Percentiles rank a stretch among this genome's conserved stretches.
phyloP scores from a whole-genome alignment of 1,140 invertebrate species.

The Ectropis grisescens region DNA sequence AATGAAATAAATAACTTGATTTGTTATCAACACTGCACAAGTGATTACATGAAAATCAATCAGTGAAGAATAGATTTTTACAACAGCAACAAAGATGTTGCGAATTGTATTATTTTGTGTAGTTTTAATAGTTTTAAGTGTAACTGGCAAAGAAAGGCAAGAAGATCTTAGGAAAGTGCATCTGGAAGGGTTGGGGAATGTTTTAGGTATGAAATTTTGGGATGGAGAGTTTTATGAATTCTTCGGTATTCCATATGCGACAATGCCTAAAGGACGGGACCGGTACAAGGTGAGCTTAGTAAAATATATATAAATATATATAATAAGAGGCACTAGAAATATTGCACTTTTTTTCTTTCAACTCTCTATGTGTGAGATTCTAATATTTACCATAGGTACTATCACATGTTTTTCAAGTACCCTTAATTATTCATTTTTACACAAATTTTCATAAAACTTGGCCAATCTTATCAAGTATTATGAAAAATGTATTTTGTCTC shows the following conservation, averaged over 20 bases:
- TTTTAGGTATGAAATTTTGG: slow-evolving; percentile 46
- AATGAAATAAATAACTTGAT: too few relatives aligned
- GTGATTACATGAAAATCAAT: slow-evolving; percentile 5
- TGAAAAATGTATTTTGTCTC: too few relatives aligned
- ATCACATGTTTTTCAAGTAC: too few relatives aligned
- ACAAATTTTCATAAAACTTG: too few relatives aligned
- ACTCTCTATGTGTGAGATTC: too few relatives aligned
- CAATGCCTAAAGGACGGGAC: slow-evolving; percentile 35
- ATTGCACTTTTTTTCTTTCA: too few relatives aligned
- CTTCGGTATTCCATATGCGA: slow-evolving; percentile 48
- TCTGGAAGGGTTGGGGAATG: slow-evolving; percentile 25
- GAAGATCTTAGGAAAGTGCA: slow-evolving; percentile 19
- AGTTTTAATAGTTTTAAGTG: slow-evolving; percentile 10
- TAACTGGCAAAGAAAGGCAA: slow-evolving; percentile 16
- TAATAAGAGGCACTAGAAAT: too few relatives aligned
- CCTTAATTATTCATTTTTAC: too few relatives aligned
- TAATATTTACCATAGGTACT: too few relatives aligned
- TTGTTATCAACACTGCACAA: neutral
- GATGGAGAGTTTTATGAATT: slow-evolving; percentile 52
- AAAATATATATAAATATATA: too few relatives aligned
- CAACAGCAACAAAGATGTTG: slow-evolving; percentile 12
- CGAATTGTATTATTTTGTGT: slow-evolving; percentile 18
- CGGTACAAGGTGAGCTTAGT: slow-evolving; percentile 47
- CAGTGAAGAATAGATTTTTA: slow-evolving; percentile 3
- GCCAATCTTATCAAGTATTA: too few relatives aligned